Conservation (phyloP, 2,888 invertebrate species). For the Cyrtodaria siliqua region DNA sequence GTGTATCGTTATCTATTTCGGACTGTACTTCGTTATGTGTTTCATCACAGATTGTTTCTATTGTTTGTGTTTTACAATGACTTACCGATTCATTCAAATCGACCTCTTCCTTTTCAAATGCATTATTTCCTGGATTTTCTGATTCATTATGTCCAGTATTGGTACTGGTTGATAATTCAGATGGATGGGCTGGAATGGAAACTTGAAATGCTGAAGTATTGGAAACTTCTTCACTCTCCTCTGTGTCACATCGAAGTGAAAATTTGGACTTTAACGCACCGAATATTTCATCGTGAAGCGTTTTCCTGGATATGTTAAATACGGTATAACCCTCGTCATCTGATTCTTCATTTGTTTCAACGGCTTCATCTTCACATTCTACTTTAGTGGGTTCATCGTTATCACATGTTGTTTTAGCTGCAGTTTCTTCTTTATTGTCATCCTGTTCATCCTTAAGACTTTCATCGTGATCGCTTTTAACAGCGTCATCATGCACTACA, state of each 20-base stretch:
- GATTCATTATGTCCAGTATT: too few relatives aligned
- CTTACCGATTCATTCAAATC: too few relatives aligned
- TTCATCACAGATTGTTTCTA: not conserved
- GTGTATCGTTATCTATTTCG: not conserved
- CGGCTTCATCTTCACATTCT: not conserved
- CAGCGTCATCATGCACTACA: not conserved
- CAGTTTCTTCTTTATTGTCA: not conserved
- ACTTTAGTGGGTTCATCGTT: not conserved
- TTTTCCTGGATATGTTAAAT: constrained; percentile 7
- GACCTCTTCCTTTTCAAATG: too few relatives aligned
- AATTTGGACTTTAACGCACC: constrained; percentile 28
- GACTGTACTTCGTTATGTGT: too few relatives aligned
- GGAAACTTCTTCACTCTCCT: not conserved
- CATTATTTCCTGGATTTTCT: too few relatives aligned
- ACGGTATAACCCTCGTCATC: not conserved
- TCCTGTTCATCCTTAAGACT: not conserved
- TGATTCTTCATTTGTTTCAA: not conserved
- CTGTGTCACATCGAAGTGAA: constrained; percentile 5
- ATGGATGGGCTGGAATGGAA: too few relatives aligned
- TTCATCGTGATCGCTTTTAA: not conserved
- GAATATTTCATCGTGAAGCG: constrained; percentile 19
- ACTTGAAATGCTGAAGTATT: too few relatives aligned
- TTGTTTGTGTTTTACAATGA: not conserved
- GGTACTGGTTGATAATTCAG: not conserved
- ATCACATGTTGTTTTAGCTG: too few relatives aligned